These are phyloP conservation scores for Monomorium pharaonis DNA, from an alignment of 1,140 invertebrate genomes.

Conservation along the genomic window DNA sequence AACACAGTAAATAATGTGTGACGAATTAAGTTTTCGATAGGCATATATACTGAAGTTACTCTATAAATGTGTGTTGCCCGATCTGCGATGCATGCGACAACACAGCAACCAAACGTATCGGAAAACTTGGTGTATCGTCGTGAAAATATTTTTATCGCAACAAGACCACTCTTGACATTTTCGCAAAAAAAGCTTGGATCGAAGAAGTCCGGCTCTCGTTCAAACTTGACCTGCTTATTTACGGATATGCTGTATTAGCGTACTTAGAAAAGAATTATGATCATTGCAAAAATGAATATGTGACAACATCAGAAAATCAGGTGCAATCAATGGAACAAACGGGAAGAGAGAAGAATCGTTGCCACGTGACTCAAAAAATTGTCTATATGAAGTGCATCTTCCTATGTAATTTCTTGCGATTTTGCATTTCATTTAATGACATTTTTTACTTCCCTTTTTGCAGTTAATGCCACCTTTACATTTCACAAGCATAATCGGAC, in stretches of 20 bases:
- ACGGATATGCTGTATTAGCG: neutral
- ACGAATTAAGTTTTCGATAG: no score
- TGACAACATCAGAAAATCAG: neutral
- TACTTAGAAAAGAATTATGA: neutral
- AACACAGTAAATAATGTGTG: no score
- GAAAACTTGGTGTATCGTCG: neutral
- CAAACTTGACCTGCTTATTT: constrained; percentile 25
- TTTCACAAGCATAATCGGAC: neutral
- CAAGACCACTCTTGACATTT: constrained; percentile 22
- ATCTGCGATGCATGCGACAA: neutral
- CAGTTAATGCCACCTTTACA: neutral
- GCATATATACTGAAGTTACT: no score
- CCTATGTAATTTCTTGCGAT: neutral
- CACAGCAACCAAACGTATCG: neutral
- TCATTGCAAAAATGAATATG: neutral
- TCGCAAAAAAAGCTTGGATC: constrained; percentile 14
- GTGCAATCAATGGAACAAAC: neutral
- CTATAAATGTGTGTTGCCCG: neutral
- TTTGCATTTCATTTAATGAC: neutral
- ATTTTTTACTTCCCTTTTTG: neutral
- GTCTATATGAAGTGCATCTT: neutral
- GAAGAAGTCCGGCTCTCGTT: constrained; percentile 11
- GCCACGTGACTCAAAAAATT: neutral
- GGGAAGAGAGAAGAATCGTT: neutral
- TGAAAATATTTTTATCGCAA: constrained; percentile 4